Conservation (phyloP, 2,113 vertebrate species). For the Ondatra zibethicus region DNA sequence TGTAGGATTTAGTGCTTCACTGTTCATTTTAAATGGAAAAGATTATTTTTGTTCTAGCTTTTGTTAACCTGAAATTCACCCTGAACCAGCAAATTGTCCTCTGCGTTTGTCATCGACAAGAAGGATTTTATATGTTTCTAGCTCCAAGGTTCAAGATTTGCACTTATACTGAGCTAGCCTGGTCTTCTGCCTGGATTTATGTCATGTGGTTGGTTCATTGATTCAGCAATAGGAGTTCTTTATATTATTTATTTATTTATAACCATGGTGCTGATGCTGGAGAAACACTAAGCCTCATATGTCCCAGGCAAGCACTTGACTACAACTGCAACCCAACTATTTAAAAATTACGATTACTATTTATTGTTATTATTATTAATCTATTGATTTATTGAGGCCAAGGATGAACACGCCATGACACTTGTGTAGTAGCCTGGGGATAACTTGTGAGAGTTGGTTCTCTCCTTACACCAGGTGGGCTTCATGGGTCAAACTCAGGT, state of each 20-base stretch:
- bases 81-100: slow-evolving; percentile 15
- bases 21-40: slow-evolving; percentile 34
- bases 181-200: background rate
- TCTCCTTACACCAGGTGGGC: background rate
- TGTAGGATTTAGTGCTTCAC: background rate
- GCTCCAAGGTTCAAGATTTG: background rate
- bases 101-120: background rate
- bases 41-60: slow-evolving; percentile 53
- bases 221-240: background rate
- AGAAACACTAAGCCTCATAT: background rate
- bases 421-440: background rate
- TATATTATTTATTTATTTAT: background rate
- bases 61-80: slow-evolving; percentile 48
- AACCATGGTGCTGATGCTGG: background rate
- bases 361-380: background rate
- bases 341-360: background rate
- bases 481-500: background rate
- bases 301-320: too few relatives aligned
- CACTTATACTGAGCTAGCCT: background rate
- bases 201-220: background rate
- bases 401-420: background rate
- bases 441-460: background rate
- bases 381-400: background rate
- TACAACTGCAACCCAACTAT: background rate
- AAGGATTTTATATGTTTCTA: slow-evolving; percentile 39